A percentile compares a stretch with the other conserved stretches of the same genome.
Evolutionary conservation across 2,888 invertebrate genomes (phyloP).

Genomic region (Acronicta psi): DNA sequence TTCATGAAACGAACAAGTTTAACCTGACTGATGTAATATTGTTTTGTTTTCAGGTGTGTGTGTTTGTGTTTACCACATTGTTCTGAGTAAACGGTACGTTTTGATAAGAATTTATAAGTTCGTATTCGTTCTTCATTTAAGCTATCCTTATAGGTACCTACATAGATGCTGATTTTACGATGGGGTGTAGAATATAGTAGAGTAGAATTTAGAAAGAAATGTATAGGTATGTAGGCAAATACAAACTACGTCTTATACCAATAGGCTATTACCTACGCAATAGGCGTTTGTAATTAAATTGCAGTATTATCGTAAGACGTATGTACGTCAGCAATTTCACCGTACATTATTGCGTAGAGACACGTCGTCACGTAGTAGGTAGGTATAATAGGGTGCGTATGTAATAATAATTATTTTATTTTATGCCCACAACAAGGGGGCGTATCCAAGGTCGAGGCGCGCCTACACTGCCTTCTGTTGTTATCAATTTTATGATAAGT

Average conservation of each 20-base stretch:
- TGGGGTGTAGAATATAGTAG: no score
- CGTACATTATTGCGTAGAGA: constrained; percentile 22
- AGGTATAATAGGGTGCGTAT: constrained; percentile 29
- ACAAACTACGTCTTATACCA: not conserved
- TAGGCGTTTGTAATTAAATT: constrained; percentile 28
- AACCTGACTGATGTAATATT: no score
- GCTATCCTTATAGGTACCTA: no score
- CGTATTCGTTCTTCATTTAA: no score
- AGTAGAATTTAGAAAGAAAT: no score
- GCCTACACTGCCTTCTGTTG: constrained; percentile 18
- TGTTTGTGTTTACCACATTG: no score
- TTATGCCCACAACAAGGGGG: constrained; percentile 27
- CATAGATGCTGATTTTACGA: no score
- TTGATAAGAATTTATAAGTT: no score
- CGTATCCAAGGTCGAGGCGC: constrained; percentile 54
- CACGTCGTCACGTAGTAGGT: not conserved
- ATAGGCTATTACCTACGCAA: no score
- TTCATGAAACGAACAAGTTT: no score
- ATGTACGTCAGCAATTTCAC: constrained; percentile 6
- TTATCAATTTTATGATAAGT: constrained; percentile 8
- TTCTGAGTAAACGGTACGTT: no score
- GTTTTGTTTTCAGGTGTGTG: no score
- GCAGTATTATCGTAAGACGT: constrained; percentile 9
- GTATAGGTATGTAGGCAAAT: not conserved
- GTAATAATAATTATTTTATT: constrained; percentile 12